Base-by-base conservation (phyloP, 2,797 vertebrate species). In the Bradypodion pumilum region DNA sequence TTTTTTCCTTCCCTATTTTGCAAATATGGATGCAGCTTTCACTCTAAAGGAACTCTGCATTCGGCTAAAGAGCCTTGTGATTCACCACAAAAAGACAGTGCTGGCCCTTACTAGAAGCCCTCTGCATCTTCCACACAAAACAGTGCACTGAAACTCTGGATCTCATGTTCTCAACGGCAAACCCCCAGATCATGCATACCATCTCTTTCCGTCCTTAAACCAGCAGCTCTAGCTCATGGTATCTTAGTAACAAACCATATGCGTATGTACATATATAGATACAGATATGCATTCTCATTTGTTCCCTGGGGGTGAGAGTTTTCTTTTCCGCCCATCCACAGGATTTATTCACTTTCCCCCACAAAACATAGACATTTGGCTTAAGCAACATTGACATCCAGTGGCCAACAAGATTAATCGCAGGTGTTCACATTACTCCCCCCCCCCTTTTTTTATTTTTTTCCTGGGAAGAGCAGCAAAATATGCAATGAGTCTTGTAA, bases 341-440 rank as follows among this genome's bases (percentile, higher is more conserved):
- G 79, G 76, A 81, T 4, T 65, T 70, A 73, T 44, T 13, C 19
- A 2, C 19, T 82, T 84, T 59, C 49, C 8, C 8, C n/a, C 15
- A 46, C 37, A 37, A 78, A 78, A 83, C 62, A 2, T 49, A 85
- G 8, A 74, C 92, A 92, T 94, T 92, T 93, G 93, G 85, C 93
- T 82, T 92, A 94, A 94, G 93, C 95, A 96, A 95, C 35, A 93
- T 95, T 96, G 96, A 96, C 95, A 96, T 95, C 95, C 95, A 96
- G 95, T 94, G 96, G 95, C 92, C 92, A 91, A 90, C 60, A 70
- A 85, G 86, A 95, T 95, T 95, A 95, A 96, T 94, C 91, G 91
- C 95, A 96, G 56, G 90, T 35, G 4, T 86, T 85, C 84, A 68
- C 0, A 1, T 1, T 40, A 60, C 0, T n/a, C 16, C 3, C 46